A percentile compares a stretch with the other conserved stretches of the same genome.
Evolutionary conservation across 2,888 invertebrate species (phyloP).

Genomic region (Heliconius erato): DNA sequence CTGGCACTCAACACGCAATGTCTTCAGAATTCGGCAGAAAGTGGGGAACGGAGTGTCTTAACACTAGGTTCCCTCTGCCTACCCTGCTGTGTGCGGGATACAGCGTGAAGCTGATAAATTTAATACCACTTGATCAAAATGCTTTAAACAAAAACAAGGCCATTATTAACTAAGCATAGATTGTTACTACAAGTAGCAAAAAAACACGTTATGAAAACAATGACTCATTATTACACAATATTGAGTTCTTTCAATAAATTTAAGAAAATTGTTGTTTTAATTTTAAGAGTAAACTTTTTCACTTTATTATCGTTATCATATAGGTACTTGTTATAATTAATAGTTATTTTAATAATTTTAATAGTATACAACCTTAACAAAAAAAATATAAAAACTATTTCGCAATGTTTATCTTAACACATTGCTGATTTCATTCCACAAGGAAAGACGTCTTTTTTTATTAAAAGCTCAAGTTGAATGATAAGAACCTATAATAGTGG

Average conservation of each 20-base stretch:
- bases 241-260: neutral
- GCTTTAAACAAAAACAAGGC: neutral
- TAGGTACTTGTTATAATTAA: neutral
- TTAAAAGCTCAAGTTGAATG: neutral
- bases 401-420: conserved; percentile 7
- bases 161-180: neutral
- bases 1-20: too few species aligned
- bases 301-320: neutral
- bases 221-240: conserved; percentile 18
- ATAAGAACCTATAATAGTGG: neutral
- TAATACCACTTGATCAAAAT: neutral
- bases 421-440: neutral
- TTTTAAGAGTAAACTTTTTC: neutral
- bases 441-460: conserved; percentile 9
- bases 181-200: neutral
- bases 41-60: too few species aligned
- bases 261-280: neutral
- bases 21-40: too few species aligned
- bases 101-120: too few species aligned
- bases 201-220: neutral
- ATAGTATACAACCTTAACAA: neutral
- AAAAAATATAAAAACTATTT: conserved; percentile 13
- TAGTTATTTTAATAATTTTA: neutral
- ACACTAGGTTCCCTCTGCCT: too few species aligned
- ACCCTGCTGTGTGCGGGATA: too few species aligned